Percentiles rank a stretch among this genome's conserved stretches.
phyloP scores from a whole-genome alignment of 1,140 invertebrate species.

The Saccostrea cuccullata region DNA sequence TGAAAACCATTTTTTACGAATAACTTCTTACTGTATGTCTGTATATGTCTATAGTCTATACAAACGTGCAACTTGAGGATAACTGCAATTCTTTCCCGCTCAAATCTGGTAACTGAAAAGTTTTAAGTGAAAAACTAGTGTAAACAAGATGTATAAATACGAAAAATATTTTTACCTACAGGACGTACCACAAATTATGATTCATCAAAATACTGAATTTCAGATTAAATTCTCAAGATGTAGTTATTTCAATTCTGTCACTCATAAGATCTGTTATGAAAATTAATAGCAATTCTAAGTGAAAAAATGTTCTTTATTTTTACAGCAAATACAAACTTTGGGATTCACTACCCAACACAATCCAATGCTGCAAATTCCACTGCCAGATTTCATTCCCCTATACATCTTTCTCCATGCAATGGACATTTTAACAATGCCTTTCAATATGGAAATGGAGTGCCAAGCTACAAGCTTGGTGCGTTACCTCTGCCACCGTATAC shows the following conservation, averaged over 20 bases:
- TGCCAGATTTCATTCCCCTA: neutral
- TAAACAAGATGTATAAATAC: too few species aligned
- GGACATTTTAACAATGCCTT: neutral
- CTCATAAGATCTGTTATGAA: neutral
- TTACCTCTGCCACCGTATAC: neutral
- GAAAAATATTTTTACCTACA: too few species aligned
- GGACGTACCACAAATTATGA: too few species aligned
- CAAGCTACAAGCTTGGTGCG: neutral
- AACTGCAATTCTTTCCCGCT: too few species aligned
- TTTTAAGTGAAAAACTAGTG: too few species aligned
- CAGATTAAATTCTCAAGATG: neutral
- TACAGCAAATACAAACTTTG: too few species aligned
- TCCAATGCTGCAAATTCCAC: neutral
- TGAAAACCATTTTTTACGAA: too few species aligned
- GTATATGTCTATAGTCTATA: too few species aligned
- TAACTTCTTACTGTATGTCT: too few species aligned
- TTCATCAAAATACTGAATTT: neutral
- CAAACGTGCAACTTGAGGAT: too few species aligned
- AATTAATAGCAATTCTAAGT: neutral
- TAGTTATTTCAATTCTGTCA: neutral
- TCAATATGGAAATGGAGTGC: neutral
- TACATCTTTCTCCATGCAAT: neutral
- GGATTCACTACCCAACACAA: too few species aligned
- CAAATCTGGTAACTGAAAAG: too few species aligned
- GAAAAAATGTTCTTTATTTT: neutral